Evolutionary conservation across 2,797 vertebrate species (phyloP), one percentile per base, ranked within the genome.

Genomic region (Gymnodraco acuticeps): DNA sequence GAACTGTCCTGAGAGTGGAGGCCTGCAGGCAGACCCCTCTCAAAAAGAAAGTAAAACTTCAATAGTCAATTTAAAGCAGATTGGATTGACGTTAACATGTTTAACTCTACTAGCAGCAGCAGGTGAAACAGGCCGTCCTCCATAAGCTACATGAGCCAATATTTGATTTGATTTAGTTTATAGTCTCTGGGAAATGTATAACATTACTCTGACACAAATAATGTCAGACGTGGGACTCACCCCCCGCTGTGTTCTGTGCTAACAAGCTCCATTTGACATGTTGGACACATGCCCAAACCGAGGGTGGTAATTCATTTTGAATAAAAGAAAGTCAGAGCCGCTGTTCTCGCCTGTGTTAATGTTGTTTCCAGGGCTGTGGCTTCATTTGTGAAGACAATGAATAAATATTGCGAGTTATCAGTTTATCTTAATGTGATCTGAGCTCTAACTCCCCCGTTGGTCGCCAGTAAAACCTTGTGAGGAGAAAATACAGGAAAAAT

Each of bases 241-340:
- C 76, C 76, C 76, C 51, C 56, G 53, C 71, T 67, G 71, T 31
- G 75, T 41, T 48, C 58, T 45, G 60, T 64, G 79, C 84, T 91
- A 88, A 91, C 86, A 87, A 88, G 83, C 86, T 85, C 65, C 78
- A 17, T 4, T 50, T 79, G 76, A 66, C 80, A 54, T 81, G 77
- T 82, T 65, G 77, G 66, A 85, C 73, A 84, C 72, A 61, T 71
- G 70, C 71, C 80, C 86, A 71, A 85, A 52, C 82, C 61, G 59
- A 84, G 71, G 69, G 67, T 54, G 81, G 71, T 51, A 50, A 67
- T 64, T 72, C 42, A 67, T 55, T 75, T 72, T 33, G 33, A 86
- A 79, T 63, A 55, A 58, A 78, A 61, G 50, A 19, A 56, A 76
- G 56, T 15, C 27, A 6, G 59, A 50, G 38, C 51, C 43, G 52